phyloP scores from a whole-genome alignment of 2,888 invertebrate genomes.

The Coenonympha glycerion region DNA sequence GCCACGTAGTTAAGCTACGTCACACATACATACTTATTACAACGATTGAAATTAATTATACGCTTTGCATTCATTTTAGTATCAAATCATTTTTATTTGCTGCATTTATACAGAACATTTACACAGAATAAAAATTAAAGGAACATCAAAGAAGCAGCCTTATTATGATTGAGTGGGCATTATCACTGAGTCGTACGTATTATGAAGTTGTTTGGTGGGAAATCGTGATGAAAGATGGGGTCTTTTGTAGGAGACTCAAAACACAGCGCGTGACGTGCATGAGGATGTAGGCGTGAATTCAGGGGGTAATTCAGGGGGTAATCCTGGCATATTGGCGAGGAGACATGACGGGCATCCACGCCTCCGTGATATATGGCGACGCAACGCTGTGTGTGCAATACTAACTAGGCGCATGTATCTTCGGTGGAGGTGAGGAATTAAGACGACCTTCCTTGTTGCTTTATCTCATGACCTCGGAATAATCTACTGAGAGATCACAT shows the following conservation, averaged over 20 bases:
- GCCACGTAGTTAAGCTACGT: too few species aligned
- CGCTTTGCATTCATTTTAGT: too few species aligned
- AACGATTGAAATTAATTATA: too few species aligned
- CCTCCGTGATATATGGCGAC: slow-evolving; percentile 24
- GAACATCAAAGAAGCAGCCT: slow-evolving; percentile 4
- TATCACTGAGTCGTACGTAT: slow-evolving; percentile 42
- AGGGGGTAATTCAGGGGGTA: slow-evolving; percentile 37
- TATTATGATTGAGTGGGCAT: slow-evolving; percentile 46
- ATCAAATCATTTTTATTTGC: too few species aligned
- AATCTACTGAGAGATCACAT: too few species aligned
- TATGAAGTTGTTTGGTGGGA: slow-evolving; percentile 50
- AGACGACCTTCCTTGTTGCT: too few species aligned
- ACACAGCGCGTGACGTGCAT: slow-evolving; percentile 54
- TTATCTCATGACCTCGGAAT: too few species aligned
- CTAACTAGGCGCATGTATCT: slow-evolving; percentile 13
- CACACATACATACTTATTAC: too few species aligned
- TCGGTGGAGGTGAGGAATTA: slow-evolving; percentile 1
- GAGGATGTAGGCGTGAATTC: slow-evolving; percentile 37
- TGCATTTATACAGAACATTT: not conserved
- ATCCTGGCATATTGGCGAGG: slow-evolving; percentile 40
- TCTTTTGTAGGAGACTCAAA: slow-evolving; percentile 49
- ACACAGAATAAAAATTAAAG: not conserved
- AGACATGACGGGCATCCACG: slow-evolving; percentile 38
- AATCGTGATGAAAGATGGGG: slow-evolving; percentile 54
- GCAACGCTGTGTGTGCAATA: slow-evolving; percentile 18